Evolutionary conservation across 2,113 vertebrate species (phyloP).

Genomic region (Gobius niger): DNA sequence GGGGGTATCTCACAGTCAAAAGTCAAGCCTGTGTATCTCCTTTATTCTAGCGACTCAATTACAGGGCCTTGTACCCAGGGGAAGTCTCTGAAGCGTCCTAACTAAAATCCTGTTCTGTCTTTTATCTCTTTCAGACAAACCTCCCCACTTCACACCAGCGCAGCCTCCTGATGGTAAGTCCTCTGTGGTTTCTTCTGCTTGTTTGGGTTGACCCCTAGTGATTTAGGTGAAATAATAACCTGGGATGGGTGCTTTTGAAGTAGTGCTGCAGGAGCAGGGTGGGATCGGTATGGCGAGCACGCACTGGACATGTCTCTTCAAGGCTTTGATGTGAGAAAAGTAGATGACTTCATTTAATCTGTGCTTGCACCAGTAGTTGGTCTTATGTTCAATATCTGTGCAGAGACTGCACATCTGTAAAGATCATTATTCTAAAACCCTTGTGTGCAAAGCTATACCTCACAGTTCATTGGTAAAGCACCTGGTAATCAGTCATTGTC

Average conservation of each 20-base stretch:
- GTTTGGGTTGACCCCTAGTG: constrained; percentile 34
- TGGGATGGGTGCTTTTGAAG: constrained; percentile 61
- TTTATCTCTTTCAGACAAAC: constrained; percentile 89
- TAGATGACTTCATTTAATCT: constrained; percentile 75
- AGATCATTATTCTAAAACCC: background rate
- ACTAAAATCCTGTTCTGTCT: constrained; percentile 65
- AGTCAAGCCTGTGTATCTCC: constrained; percentile 18
- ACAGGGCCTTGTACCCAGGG: constrained; percentile 43
- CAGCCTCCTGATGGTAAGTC: constrained; percentile 91
- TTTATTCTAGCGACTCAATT: constrained; percentile 54
- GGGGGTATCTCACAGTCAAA: constrained; percentile 43
- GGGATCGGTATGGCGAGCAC: constrained; percentile 42
- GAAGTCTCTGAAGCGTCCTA: constrained; percentile 54
- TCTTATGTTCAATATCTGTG: constrained; percentile 52
- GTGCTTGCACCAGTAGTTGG: constrained; percentile 35
- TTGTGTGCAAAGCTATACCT: background rate
- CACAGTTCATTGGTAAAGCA: background rate
- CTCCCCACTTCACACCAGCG: constrained; percentile 84
- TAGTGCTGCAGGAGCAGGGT: constrained; percentile 5
- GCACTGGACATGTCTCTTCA: constrained; percentile 33
- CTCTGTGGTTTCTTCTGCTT: constrained; percentile 41
- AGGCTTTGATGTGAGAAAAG: constrained; percentile 67
- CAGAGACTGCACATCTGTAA: background rate
- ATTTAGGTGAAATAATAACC: constrained; percentile 61
- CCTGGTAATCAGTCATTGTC: background rate